Percentiles rank a stretch among this genome's conserved stretches.
These are phyloP conservation scores for Tadarida brasiliensis DNA, from an alignment of 2,797 vertebrate species.

Conservation along the genomic window DNA sequence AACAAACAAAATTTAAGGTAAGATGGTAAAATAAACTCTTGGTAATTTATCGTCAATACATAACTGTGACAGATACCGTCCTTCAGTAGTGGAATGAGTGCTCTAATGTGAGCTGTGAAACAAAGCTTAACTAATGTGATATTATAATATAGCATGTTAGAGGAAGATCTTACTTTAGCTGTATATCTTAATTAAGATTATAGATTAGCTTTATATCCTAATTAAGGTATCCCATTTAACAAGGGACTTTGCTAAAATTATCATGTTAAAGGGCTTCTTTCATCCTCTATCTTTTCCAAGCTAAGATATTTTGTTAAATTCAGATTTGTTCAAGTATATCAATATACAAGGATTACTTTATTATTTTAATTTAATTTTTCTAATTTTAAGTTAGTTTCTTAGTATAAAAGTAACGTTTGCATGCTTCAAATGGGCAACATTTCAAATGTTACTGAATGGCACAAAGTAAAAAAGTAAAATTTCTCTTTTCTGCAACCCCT, in stretches of 20 bases:
- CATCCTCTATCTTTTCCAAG: not conserved
- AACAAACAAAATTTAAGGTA: not conserved
- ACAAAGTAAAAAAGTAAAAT: not conserved
- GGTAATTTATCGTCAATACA: not conserved
- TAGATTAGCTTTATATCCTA: not conserved
- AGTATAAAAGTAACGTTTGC: not conserved
- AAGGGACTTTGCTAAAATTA: not conserved
- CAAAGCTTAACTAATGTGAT: not conserved
- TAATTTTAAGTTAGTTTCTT: not conserved
- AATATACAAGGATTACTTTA: not conserved
- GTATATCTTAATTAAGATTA: not conserved
- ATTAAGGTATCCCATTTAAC: not conserved
- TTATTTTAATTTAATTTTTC: not conserved
- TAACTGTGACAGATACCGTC: not conserved
- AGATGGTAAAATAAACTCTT: not conserved
- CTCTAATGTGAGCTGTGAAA: not conserved
- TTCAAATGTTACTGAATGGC: not conserved
- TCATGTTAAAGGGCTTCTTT: not conserved
- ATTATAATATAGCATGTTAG: too few species aligned
- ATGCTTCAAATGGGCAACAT: not conserved
- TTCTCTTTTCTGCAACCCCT: not conserved
- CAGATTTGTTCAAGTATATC: not conserved
- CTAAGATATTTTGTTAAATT: not conserved
- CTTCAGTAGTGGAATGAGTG: accelerated
- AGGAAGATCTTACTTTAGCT: not conserved